phyloP scores from a whole-genome alignment of 2,113 vertebrate genomes.

The Tachysurus fulvidraco region DNA sequence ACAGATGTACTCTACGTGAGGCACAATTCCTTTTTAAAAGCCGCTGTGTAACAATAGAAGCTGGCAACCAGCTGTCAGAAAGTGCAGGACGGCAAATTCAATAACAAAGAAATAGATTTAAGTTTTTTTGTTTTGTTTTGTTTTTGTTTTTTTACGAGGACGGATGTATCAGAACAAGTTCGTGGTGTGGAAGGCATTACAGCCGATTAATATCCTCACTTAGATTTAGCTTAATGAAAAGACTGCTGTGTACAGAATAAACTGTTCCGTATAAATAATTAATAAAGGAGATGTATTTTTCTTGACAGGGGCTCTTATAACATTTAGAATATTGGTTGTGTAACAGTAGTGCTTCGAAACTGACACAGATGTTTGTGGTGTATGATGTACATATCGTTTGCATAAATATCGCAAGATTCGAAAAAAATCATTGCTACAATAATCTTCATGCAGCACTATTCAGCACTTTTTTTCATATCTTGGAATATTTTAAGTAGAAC shows the following conservation, averaged over 20 bases:
- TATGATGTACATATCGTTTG: not conserved
- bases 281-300: not conserved
- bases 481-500: not conserved
- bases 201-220: not conserved
- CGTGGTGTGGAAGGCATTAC: not conserved
- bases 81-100: not conserved
- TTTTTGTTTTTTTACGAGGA: not conserved
- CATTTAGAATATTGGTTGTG: not conserved
- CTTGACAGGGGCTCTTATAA: not conserved
- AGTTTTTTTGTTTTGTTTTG: no score
- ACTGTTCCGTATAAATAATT: not conserved
- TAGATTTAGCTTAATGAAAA: not conserved
- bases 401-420: not conserved
- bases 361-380: not conserved
- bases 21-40: not conserved
- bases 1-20: not conserved
- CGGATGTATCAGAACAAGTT: not conserved
- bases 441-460: not conserved
- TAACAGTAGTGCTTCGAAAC: not conserved
- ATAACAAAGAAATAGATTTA: not conserved
- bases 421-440: not conserved
- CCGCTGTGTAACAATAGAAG: not conserved
- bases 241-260: not conserved
- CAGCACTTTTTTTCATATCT: not conserved
- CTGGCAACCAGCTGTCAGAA: not conserved